Base-by-base conservation (phyloP, 2,797 vertebrate genomes). In the Coregonus sp. region DNA sequence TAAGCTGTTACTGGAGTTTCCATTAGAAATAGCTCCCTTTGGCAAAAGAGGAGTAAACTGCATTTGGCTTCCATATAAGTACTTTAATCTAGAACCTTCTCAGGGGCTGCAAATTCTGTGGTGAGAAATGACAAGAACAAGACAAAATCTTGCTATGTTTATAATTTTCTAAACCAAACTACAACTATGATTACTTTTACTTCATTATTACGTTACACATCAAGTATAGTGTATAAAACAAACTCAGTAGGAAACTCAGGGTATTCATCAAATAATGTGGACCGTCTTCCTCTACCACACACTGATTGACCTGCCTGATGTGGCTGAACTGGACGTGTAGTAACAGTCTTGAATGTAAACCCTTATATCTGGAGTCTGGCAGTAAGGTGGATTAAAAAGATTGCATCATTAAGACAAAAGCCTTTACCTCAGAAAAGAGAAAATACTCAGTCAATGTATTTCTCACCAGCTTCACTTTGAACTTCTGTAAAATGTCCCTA, bases 21-120 rank as follows among this genome's bases (percentile, higher is more conserved):
- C 65, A 76, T 88, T 92, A 93, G 84, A 94, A 94, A 94, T 82
- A 81, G 86, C 90, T 93, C 91, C 92, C 92, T 93, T 94, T 92
- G 89, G 91, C 90, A 93, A 94, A 90, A 93, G 84, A 91, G 91
- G 91, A 88, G 91, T 92, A 92, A 90, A 93, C 90, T 91, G 89
- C 84, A 89, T 89, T 91, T 73, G 70, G 63, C 76, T 67, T 74
- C 63, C 68, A 72, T 73, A 37, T 70, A 75, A 37, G 75, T 54
- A 75, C 0, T 70, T 74, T 83, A 74, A 25, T 51, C 75, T 83
- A 78, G 65, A 40, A 76, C 80, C 68, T 61, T 56, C 37, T 52
- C 18, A 63, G 77, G 56, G 72, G 68, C 16, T 73, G 54, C n/a
- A 79, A 80, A 80, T 80, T 71, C 65, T 69, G 63, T 77, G 68